A percentile compares a stretch with the other conserved stretches of the same genome.
Evolutionary conservation across 2,888 invertebrate species (phyloP).

Genomic region (Chrysodeixis includens): DNA sequence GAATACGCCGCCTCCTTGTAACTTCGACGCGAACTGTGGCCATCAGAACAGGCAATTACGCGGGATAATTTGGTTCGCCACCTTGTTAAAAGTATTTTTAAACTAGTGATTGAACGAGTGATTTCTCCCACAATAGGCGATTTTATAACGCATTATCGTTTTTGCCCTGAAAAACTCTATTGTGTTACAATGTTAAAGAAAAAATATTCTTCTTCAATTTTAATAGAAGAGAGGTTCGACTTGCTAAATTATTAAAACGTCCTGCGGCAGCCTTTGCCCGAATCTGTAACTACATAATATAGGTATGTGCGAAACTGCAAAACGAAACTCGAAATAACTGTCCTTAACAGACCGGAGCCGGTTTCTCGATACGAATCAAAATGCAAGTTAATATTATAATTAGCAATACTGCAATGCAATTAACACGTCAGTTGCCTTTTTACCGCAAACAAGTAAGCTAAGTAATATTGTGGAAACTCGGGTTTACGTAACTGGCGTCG

Average conservation of each 20-base stretch:
- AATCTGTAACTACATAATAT: constrained; percentile 11
- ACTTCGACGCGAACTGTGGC: constrained; percentile 51
- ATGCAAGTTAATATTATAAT: constrained; percentile 75
- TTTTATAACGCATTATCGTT: not conserved
- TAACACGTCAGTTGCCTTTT: constrained; percentile 81
- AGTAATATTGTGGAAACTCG: constrained; percentile 76
- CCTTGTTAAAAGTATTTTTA: constrained; percentile 44
- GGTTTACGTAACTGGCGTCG: constrained; percentile 80
- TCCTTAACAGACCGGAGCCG: constrained; percentile 65
- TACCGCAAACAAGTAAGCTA: constrained; percentile 81
- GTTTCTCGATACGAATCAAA: constrained; percentile 71
- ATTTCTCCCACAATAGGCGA: not conserved
- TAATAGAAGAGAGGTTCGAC: no score
- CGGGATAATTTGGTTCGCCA: constrained; percentile 51
- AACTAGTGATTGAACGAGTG: constrained; percentile 25
- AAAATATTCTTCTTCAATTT: no score
- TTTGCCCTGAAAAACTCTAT: not conserved
- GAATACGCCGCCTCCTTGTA: constrained; percentile 66
- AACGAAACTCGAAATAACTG: constrained; percentile 58
- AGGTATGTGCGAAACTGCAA: constrained; percentile 38
- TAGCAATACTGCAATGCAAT: constrained; percentile 81
- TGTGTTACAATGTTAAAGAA: not conserved
- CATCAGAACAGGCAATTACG: constrained; percentile 52
- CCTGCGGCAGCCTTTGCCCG: constrained; percentile 28
- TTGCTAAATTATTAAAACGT: constrained; percentile 25